Conservation (phyloP, 2,113 vertebrate species). For the Barnardius zonarius region DNA sequence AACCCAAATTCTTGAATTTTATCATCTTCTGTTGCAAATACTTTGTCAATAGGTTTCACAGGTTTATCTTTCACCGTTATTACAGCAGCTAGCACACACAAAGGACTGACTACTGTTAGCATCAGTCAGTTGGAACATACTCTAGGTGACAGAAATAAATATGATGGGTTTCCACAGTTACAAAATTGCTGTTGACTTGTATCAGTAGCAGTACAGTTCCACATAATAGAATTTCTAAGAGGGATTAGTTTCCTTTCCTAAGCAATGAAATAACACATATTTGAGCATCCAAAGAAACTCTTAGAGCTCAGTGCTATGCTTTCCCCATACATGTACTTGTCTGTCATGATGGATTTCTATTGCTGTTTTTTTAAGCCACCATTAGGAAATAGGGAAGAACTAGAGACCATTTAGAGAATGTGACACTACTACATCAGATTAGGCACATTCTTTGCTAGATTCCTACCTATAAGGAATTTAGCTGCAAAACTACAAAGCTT, state of each 20-base stretch:
- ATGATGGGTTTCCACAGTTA: constrained; percentile 15
- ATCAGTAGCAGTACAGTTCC: background rate
- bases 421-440: background rate
- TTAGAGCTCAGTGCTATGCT: background rate
- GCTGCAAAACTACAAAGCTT: background rate
- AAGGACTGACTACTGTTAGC: background rate
- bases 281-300: background rate
- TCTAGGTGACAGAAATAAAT: constrained; percentile 14
- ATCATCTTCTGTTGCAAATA: background rate
- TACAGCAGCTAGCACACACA: background rate
- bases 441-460: background rate
- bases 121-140: constrained; percentile 5
- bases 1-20: background rate
- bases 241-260: constrained; percentile 31
- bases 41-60: background rate
- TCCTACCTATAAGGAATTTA: background rate
- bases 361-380: background rate
- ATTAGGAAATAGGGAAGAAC: background rate
- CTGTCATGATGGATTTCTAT: background rate
- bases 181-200: constrained; percentile 31
- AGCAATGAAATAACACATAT: background rate
- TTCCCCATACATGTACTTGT: background rate
- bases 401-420: background rate
- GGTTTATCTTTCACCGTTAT: background rate
- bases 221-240: constrained; percentile 6